Conservation (phyloP, 1,140 invertebrate genomes). For the Drosophila simulans region DNA sequence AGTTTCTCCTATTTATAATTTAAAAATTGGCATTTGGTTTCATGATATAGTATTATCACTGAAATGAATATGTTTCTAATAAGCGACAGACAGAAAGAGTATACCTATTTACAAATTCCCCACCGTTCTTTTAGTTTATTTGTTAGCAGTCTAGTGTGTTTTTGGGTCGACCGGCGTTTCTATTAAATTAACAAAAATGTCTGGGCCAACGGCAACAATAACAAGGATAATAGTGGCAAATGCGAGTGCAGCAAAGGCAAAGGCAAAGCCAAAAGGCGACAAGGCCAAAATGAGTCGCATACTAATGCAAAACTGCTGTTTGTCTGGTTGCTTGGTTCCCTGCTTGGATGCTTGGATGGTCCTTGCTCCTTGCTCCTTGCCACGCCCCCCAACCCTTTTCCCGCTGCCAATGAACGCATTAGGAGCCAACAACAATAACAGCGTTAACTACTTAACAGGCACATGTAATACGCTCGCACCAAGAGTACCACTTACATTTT, state of each 20-base stretch:
- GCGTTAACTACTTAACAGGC: constrained; percentile 62
- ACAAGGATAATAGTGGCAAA: constrained; percentile 25
- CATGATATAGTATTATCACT: too few relatives aligned
- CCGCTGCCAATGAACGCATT: constrained; percentile 53
- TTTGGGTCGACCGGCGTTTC: constrained; percentile 20
- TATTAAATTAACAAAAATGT: constrained; percentile 57
- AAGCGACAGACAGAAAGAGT: too few relatives aligned
- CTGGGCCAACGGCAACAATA: constrained; percentile 5
- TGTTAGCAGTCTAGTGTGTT: constrained; percentile 22
- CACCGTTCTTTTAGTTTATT: neutral
- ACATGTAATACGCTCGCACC: constrained; percentile 49
- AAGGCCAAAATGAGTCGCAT: constrained; percentile 47
- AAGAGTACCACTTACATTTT: constrained; percentile 46
- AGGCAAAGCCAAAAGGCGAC: constrained; percentile 24
- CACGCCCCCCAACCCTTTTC: neutral
- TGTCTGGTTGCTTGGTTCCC: constrained; percentile 43
- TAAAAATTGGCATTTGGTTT: too few relatives aligned
- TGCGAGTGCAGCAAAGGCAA: constrained; percentile 22
- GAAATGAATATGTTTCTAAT: neutral
- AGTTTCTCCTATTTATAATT: too few relatives aligned
- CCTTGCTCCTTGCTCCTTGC: neutral
- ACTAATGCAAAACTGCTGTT: constrained; percentile 63
- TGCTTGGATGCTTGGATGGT: constrained; percentile 6
- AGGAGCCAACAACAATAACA: constrained; percentile 58
- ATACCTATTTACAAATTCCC: too few relatives aligned